phyloP scores from a whole-genome alignment of 1,140 invertebrate species.

The Nasonia longicornis region DNA sequence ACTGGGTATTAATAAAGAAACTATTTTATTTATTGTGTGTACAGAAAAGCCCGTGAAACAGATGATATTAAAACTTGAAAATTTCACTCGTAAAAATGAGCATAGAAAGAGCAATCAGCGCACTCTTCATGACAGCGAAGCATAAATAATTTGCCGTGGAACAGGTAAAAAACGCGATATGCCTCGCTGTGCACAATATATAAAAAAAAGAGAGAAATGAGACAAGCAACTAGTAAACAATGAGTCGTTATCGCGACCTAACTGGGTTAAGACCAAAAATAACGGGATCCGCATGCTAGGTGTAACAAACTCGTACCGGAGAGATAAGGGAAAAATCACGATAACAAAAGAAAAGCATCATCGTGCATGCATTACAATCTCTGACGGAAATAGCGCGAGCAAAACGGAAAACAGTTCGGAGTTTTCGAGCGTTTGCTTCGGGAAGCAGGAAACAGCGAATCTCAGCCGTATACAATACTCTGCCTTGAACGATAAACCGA shows the following conservation, averaged over 20 bases:
- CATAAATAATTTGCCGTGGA: neutral
- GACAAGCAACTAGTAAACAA: slow-evolving; percentile 19
- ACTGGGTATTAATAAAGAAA: neutral
- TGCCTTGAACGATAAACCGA: neutral
- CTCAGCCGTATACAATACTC: neutral
- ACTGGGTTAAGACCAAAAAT: slow-evolving; percentile 18
- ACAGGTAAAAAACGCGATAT: neutral
- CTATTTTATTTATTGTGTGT: neutral
- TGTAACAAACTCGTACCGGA: no score
- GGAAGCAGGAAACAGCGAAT: slow-evolving; percentile 40
- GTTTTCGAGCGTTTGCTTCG: slow-evolving; percentile 11
- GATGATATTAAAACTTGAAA: neutral
- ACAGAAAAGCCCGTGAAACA: neutral
- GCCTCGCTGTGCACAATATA: no score
- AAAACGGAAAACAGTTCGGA: slow-evolving; percentile 17
- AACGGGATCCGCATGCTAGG: neutral
- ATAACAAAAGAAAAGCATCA: neutral
- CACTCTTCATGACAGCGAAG: neutral
- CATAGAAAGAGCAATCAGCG: neutral
- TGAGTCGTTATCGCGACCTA: neutral
- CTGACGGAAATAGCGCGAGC: slow-evolving; percentile 5
- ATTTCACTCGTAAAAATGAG: neutral
- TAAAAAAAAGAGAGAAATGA: neutral
- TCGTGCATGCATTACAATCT: slow-evolving; percentile 41
- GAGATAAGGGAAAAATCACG: neutral